Evolutionary conservation across 2,797 vertebrate species (phyloP).

Genomic region (Melanotaenia pygmaea): DNA sequence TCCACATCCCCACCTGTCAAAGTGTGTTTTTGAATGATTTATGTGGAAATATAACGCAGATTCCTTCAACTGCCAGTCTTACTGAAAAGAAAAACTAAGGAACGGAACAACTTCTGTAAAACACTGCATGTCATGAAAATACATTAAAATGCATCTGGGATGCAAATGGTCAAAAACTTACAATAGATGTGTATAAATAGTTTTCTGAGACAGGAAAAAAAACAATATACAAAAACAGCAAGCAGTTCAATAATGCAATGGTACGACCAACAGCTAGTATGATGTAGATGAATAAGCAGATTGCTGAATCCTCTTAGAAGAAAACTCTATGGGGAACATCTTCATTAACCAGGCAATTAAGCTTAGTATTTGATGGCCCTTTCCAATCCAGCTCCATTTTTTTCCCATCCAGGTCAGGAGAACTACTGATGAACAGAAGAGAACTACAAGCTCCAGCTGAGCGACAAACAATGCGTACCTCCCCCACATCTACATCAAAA

Average conservation of each 20-base stretch:
- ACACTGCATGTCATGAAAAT: slow-evolving; percentile 1
- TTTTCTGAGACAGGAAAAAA: slow-evolving; percentile 17
- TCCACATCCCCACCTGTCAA: slow-evolving; percentile 45
- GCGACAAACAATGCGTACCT: slow-evolving; percentile 54
- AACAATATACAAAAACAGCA: slow-evolving; percentile 28
- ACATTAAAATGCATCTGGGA: neutral
- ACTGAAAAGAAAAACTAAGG: slow-evolving; percentile 19
- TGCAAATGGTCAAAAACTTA: slow-evolving; percentile 2
- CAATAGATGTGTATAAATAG: neutral
- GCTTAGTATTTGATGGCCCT: slow-evolving; percentile 30
- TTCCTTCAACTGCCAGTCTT: slow-evolving; percentile 27
- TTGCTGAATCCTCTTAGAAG: slow-evolving; percentile 29
- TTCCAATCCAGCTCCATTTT: slow-evolving; percentile 46
- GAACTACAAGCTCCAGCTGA: slow-evolving; percentile 25
- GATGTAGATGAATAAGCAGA: slow-evolving; percentile 36
- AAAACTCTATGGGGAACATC: slow-evolving; percentile 34
- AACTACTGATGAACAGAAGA: slow-evolving; percentile 20
- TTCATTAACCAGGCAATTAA: slow-evolving; percentile 57
- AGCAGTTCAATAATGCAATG: slow-evolving; percentile 24
- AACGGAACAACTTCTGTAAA: slow-evolving; percentile 18
- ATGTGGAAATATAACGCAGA: slow-evolving; percentile 35
- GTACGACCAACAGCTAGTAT: slow-evolving; percentile 1
- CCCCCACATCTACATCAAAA: slow-evolving; percentile 46
- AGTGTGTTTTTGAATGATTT: slow-evolving; percentile 47
- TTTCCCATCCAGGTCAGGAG: slow-evolving; percentile 46